Evolutionary conservation across 2,888 invertebrate genomes (phyloP).

Genomic region (Heliothis peltigera): DNA sequence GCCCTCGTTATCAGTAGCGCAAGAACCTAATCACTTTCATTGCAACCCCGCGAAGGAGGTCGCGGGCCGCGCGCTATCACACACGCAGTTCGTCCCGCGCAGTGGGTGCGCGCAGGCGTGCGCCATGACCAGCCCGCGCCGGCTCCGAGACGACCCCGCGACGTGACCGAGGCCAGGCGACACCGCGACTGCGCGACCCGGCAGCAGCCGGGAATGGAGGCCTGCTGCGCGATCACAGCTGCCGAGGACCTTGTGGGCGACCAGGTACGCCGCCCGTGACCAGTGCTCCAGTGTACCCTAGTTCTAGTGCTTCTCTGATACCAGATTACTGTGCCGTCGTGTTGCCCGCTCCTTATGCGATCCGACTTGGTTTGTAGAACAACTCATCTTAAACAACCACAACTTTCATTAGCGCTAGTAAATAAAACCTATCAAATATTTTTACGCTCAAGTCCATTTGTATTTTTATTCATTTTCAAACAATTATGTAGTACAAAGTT

Average conservation of each 20-base stretch:
- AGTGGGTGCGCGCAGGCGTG: conserved; percentile 78
- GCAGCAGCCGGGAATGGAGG: conserved; percentile 87
- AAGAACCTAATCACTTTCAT: conserved; percentile 87
- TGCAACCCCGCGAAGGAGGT: conserved; percentile 86
- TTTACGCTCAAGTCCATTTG: not conserved
- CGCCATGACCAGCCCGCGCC: conserved; percentile 67
- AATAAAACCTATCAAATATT: conserved; percentile 5
- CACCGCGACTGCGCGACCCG: conserved; percentile 67
- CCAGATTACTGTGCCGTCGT: conserved; percentile 58
- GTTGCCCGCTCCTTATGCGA: conserved; percentile 59
- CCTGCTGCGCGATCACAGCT: conserved; percentile 85
- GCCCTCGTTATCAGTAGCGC: conserved; percentile 87
- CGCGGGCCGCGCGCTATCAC: conserved; percentile 78
- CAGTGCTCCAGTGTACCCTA: conserved; percentile 47
- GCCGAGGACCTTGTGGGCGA: conserved; percentile 88
- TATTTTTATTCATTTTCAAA: not conserved
- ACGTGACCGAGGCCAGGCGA: conserved; percentile 67
- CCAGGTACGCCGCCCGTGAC: conserved; percentile 78
- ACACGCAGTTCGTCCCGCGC: conserved; percentile 77
- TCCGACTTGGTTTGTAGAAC: conserved; percentile 70
- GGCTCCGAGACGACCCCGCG: conserved; percentile 62
- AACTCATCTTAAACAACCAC: conserved; percentile 39
- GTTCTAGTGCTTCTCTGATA: conserved; percentile 58
- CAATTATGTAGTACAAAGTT: not conserved
- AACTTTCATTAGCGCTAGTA: conserved; percentile 17